Evolutionary conservation across 2,797 vertebrate genomes (phyloP).

Genomic region (Craterocephalus amniculus): DNA sequence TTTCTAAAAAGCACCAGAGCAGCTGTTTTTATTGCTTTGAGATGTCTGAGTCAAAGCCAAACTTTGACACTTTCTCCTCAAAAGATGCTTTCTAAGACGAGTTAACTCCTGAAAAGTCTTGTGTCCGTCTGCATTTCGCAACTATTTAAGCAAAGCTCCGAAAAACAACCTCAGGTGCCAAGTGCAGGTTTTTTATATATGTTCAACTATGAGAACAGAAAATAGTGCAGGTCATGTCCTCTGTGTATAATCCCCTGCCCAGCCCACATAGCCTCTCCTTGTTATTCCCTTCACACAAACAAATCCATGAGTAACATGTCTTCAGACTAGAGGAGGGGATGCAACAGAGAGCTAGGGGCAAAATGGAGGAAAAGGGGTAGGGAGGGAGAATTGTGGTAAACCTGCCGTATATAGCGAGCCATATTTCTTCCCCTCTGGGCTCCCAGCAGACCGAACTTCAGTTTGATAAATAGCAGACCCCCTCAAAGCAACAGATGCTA

Average conservation of each 20-base stretch:
- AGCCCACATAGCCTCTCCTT: not conserved
- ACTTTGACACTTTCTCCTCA: conserved; percentile 6
- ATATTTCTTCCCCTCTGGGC: conserved; percentile 63
- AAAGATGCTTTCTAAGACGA: conserved; percentile 46
- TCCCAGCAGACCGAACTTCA: conserved; percentile 71
- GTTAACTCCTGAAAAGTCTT: conserved; percentile 66
- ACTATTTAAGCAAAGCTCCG: conserved; percentile 32
- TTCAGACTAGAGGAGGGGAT: conserved; percentile 41
- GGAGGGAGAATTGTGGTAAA: conserved; percentile 51
- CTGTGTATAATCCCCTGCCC: conserved; percentile 19
- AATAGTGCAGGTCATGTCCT: conserved; percentile 45
- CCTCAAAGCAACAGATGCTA: conserved; percentile 79
- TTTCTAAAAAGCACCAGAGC: conserved; percentile 4
- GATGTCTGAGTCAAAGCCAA: conserved; percentile 13
- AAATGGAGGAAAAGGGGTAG: conserved; percentile 20
- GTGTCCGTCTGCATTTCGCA: conserved; percentile 36
- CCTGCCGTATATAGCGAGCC: conserved; percentile 67
- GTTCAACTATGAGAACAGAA: conserved; percentile 28
- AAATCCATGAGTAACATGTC: conserved; percentile 59
- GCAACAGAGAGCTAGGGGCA: conserved; percentile 37
- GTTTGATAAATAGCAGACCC: conserved; percentile 80
- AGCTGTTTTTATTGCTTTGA: conserved; percentile 11
- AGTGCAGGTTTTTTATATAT: conserved; percentile 16
- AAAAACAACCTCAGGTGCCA: conserved; percentile 68
- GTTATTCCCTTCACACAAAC: conserved; percentile 53